Evolutionary conservation across 2,113 vertebrate species (phyloP), one percentile per base, ranked within the genome.

Genomic region (Periophthalmodon schlosseri): DNA sequence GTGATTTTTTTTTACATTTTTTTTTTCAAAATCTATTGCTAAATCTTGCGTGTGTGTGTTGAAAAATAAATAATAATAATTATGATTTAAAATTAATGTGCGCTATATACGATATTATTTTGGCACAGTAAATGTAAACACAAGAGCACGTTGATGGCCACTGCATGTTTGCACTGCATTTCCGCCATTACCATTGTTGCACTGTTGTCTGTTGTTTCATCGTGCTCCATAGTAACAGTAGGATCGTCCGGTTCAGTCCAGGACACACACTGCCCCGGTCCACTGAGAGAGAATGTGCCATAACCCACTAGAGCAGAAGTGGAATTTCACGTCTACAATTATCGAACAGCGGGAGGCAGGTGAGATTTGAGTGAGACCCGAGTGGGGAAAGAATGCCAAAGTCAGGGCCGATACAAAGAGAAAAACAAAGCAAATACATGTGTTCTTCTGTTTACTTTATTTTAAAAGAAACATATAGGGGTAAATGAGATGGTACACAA

Each of bases 401-500:
- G 78, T 72, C 58, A 73, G 33, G 23, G 3, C 47, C 73, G 65
- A 82, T 75, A 81, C 63, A 74, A 76, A 60, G 61, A 76, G 76
- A 46, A 68, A 56, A 71, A 87, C 64, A 64, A 54, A 89, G 44
- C 75, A 4, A 49, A 76, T 44, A 14, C 58, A 69, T 85, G 78
- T 74, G 68, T 68, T 73, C 89, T 85, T 86, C 81, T 84, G 87
- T 92, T 94, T 91, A 84, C 89, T 93, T 93, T 87, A 91, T 92
- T 92, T 91, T 88, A 89, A 92, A 91, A 91, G 85, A 87, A 89
- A 88, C 84, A 90, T 81, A 89, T 80, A 85, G 81, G 78, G 82
- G 88, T 88, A 82, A 89, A 91, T 91, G 85, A 91, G 88, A 92
- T 88, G 74, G 87, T 93, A 92, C 87, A 91, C 88, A 84, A 79